Base-by-base conservation (phyloP, 2,888 invertebrate species). In the Patella depressa region DNA sequence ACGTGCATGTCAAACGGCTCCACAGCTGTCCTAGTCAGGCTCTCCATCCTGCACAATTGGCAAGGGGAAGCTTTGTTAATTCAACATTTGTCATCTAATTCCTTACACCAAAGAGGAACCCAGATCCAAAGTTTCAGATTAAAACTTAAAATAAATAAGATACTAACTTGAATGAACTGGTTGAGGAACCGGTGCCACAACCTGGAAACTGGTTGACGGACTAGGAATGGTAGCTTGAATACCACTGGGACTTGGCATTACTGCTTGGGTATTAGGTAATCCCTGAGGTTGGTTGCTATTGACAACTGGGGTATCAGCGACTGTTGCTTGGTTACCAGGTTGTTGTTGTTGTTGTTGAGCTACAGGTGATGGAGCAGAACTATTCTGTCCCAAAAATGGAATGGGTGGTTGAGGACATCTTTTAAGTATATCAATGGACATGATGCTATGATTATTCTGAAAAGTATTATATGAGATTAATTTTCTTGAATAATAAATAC, bases 361-460 rank as follows among this genome's bases (percentile, higher is more conserved):
- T 5, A 72, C 54, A 65, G 78, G 71, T 3, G 70, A 17, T 65
- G 57, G 12, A 73, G 74, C 73, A 17, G 53, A 45, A 55, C 29
- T 73, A 45, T 29, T 7, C 11, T 69, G 74, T 7, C 72, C 87
- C 53, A 90, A 79, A 74, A 87, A 84, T 34, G 91, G 91, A 15
- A 90, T 83, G 11, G 90, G 90, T 12, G 90, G 86, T 34, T 88
- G 85, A 24, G 89, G 89, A 77, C 87, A 89, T 34, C 87, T 84
- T 29, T 80, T 79, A 53, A 91, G 83, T 55, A 89, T 85, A n/a
- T 88, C 88, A 73, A 87, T 71, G 17, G 86, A 84, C 7, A 85
- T 83, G 53, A 87, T 83, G 45, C 81, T 80, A 77, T 83, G 85
- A 53, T 89, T 87, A 78, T 89, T 88, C 89, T 90, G 86, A 29